Conservation (phyloP, 2,797 vertebrate species). For the Aselliscus stoliczkanus region DNA sequence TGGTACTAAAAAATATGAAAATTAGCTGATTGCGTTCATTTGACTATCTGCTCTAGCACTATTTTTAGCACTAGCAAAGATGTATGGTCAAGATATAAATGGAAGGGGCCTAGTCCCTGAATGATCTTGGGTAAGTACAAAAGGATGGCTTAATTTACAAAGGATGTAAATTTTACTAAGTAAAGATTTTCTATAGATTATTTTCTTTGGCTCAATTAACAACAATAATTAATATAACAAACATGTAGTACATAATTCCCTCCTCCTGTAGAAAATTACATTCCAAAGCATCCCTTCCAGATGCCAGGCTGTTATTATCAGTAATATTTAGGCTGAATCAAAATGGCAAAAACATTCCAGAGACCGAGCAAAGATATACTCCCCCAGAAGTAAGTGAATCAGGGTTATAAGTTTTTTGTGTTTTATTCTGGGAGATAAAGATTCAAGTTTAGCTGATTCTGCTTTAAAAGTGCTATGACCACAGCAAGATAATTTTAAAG, state of each 20-base stretch:
- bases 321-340: conserved; percentile 3
- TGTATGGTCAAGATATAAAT: neutral
- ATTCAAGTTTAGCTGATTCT: conserved; percentile 4
- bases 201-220: neutral
- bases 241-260: neutral
- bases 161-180: conserved; percentile 7
- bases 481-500: conserved; percentile 26
- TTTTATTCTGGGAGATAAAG: neutral
- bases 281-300: conserved; percentile 16
- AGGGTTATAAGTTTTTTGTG: neutral
- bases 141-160: conserved; percentile 5
- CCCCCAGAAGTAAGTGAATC: neutral
- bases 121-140: neutral
- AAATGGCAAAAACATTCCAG: conserved; percentile 26
- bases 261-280: neutral
- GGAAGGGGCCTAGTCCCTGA: neutral
- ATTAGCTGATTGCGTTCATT: neutral
- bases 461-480: conserved; percentile 1
- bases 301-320: neutral
- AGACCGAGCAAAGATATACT: neutral
- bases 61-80: conserved; percentile 24
- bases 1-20: neutral
- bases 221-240: conserved; percentile 7
- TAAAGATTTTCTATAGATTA: conserved; percentile 1
- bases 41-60: neutral